A percentile compares a stretch with the other conserved stretches of the same genome.
Evolutionary conservation across 2,888 invertebrate species (phyloP).

Genomic region (Dioctria linearis): DNA sequence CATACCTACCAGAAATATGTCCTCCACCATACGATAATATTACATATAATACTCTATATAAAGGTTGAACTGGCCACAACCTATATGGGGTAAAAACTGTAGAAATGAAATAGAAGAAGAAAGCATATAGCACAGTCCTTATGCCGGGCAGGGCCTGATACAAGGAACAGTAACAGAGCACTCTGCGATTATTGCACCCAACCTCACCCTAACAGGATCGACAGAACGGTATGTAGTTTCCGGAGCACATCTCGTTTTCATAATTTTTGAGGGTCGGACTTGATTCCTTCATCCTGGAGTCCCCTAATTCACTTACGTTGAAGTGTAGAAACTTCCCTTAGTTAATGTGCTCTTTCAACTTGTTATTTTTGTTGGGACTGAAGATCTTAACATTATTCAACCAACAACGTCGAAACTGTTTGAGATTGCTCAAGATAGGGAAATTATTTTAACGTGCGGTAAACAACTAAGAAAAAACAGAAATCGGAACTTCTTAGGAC

Average conservation of each 20-base stretch:
- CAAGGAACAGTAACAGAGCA: too few species aligned
- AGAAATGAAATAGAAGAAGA: too few species aligned
- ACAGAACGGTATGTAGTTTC: background rate
- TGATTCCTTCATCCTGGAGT: slow-evolving; percentile 11
- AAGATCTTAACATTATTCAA: background rate
- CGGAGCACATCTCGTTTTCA: background rate
- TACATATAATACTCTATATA: too few species aligned
- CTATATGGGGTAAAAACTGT: too few species aligned
- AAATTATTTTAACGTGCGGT: background rate
- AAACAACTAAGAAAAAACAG: background rate
- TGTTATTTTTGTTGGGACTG: too few species aligned
- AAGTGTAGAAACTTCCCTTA: background rate
- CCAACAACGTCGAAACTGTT: slow-evolving; percentile 2
- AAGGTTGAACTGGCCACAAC: too few species aligned
- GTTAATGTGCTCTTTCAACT: too few species aligned
- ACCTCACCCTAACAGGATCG: background rate
- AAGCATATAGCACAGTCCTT: too few species aligned
- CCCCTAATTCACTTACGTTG: slow-evolving; percentile 28
- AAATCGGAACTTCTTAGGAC: background rate
- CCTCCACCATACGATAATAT: too few species aligned
- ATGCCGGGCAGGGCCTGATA: too few species aligned
- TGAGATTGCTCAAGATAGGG: background rate
- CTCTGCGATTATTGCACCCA: slow-evolving; percentile 11
- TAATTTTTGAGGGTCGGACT: slow-evolving; percentile 16
- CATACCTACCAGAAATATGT: too few species aligned